Evolutionary conservation across 2,888 invertebrate species (phyloP).

Genomic region (Leistus spinibarbis): DNA sequence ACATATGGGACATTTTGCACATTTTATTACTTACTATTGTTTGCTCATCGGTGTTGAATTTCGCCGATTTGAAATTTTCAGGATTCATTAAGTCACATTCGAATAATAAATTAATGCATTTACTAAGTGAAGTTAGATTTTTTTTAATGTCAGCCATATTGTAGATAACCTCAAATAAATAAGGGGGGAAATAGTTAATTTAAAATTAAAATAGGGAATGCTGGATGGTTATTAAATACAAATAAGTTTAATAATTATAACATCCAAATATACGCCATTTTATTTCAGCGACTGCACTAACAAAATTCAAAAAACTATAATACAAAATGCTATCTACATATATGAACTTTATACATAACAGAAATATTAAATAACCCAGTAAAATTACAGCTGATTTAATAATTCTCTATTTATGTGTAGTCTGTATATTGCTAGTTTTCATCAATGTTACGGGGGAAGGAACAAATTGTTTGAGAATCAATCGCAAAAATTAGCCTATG

Average conservation of each 20-base stretch:
- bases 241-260: conserved; percentile 46
- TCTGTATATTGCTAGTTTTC: conserved; percentile 41
- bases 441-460: conserved; percentile 21
- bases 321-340: conserved; percentile 56
- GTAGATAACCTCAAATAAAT: not conserved
- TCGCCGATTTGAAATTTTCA: conserved; percentile 53
- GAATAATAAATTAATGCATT: conserved; percentile 50
- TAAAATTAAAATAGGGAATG: not conserved
- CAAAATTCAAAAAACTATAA: conserved; percentile 58
- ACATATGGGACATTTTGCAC: conserved; percentile 7
- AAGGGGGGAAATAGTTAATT: not conserved
- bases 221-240: conserved; percentile 2
- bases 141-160: conserved; percentile 52
- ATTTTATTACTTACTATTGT: conserved; percentile 50
- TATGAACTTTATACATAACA: conserved; percentile 57
- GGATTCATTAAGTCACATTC: conserved; percentile 48
- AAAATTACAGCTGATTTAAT: conserved; percentile 37
- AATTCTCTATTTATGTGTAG: conserved; percentile 9
- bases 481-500: conserved; percentile 30
- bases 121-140: conserved; percentile 52
- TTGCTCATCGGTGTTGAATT: conserved; percentile 49
- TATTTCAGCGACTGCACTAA: conserved; percentile 57
- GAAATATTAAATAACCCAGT: conserved; percentile 46
- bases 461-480: conserved; percentile 17
- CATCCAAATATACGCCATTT: conserved; percentile 61